Percentiles rank a stretch among this genome's conserved stretches.
phyloP scores from a whole-genome alignment of 2,113 vertebrate genomes.

The Panthera tigris region DNA sequence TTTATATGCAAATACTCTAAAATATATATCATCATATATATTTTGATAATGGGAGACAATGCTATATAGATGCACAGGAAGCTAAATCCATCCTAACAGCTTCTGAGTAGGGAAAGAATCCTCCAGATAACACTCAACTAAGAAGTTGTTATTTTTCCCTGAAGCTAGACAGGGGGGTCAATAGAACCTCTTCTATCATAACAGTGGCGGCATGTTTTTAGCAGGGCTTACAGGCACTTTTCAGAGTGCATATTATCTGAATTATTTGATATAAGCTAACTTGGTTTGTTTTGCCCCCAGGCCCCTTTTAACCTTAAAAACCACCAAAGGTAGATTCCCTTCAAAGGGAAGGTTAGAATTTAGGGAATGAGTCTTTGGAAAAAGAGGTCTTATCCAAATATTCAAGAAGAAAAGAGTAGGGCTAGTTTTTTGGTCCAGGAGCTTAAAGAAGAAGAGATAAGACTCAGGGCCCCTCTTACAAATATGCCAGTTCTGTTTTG shows the following conservation, averaged over 20 bases:
- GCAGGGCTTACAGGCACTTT: neutral
- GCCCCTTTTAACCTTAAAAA: neutral
- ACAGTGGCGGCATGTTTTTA: neutral
- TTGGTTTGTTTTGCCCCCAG: neutral
- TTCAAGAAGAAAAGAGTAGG: neutral
- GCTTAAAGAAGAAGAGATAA: neutral
- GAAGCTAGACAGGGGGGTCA: neutral
- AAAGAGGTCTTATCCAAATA: neutral
- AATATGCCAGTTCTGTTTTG: neutral
- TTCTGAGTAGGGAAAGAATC: neutral
- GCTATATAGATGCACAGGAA: neutral
- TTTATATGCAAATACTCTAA: neutral
- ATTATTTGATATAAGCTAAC: conserved; percentile 12
- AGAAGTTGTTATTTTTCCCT: conserved; percentile 35
- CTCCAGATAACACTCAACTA: neutral
- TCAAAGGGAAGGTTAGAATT: neutral
- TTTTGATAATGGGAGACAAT: neutral
- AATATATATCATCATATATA: neutral
- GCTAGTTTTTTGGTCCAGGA: neutral
- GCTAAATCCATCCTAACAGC: neutral
- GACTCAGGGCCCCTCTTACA: neutral
- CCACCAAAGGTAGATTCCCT: neutral
- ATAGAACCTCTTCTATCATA: neutral
- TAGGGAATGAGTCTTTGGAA: neutral
- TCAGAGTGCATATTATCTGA: neutral